phyloP scores from a whole-genome alignment of 2,888 invertebrate species.

The Elegia similella region DNA sequence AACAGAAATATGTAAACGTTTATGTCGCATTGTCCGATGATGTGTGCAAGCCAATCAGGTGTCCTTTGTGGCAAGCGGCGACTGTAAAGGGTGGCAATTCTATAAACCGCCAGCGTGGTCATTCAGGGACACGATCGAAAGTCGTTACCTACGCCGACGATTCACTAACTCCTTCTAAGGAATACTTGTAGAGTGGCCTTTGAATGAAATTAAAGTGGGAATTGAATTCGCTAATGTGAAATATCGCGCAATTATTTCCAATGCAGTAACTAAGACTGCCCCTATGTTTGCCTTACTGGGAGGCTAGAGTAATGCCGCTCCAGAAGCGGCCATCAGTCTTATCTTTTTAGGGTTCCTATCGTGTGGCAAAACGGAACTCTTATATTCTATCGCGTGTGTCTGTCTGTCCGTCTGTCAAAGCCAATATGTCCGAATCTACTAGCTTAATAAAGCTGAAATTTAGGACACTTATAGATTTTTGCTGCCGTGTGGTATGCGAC shows the following conservation, averaged over 20 bases:
- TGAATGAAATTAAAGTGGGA: conserved; percentile 12
- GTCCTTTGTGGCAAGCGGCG: conserved; percentile 43
- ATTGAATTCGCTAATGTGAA: conserved; percentile 14
- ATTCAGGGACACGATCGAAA: conserved; percentile 36
- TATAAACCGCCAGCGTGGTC: conserved; percentile 41
- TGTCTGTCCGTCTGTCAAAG: no score
- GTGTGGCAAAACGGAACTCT: no score
- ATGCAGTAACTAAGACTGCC: not conserved
- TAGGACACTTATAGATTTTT: no score
- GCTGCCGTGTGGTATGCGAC: no score
- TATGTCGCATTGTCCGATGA: conserved; percentile 67
- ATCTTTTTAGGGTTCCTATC: no score
- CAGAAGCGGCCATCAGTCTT: no score
- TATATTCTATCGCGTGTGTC: no score
- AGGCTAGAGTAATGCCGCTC: not conserved
- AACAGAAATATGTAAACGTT: conserved; percentile 59
- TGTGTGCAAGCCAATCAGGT: conserved; percentile 55
- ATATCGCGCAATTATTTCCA: conserved; percentile 10
- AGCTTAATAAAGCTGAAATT: no score
- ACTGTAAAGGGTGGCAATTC: conserved; percentile 47
- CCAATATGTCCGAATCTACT: no score
- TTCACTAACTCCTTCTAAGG: conserved; percentile 19
- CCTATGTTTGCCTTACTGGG: not conserved
- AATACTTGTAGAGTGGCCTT: conserved; percentile 13
- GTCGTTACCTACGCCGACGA: conserved; percentile 26